Evolutionary conservation across 2,797 vertebrate genomes (phyloP).

Genomic region (Scolopax rusticola): DNA sequence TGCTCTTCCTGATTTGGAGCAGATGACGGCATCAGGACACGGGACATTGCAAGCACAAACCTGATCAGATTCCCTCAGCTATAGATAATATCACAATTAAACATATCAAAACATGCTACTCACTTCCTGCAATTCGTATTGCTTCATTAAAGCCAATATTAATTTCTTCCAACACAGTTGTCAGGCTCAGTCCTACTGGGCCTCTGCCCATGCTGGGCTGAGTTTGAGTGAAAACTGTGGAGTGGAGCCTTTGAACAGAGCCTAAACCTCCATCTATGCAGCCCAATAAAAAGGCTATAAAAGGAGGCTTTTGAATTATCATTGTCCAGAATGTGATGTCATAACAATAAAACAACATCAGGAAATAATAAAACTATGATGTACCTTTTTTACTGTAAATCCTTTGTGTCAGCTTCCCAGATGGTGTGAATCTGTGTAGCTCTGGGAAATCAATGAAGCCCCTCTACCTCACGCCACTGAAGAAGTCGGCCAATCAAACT

Average conservation of each 20-base stretch:
- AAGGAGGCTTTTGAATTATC: constrained; percentile 1
- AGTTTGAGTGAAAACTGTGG: not conserved
- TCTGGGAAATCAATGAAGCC: not conserved
- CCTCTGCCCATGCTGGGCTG: not conserved
- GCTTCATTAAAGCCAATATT: not conserved
- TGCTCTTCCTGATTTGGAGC: not conserved
- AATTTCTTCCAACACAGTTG: not conserved
- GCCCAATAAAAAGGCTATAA: not conserved
- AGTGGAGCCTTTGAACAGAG: not conserved
- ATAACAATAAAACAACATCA: constrained; percentile 15
- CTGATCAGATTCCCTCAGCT: not conserved
- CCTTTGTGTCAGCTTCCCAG: not conserved
- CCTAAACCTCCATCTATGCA: not conserved
- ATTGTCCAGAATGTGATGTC: not conserved
- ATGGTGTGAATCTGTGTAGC: not conserved
- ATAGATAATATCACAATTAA: not conserved
- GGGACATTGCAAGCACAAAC: not conserved
- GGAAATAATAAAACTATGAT: constrained; percentile 7
- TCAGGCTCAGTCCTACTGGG: accelerated
- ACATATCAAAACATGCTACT: not conserved
- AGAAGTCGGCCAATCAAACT: not conserved
- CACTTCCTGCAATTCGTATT: not conserved
- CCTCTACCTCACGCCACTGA: not conserved
- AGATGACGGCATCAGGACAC: not conserved
- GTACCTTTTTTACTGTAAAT: constrained; percentile 17